Evolutionary conservation across 2,888 invertebrate genomes (phyloP).

Genomic region (Thera obeliscata): DNA sequence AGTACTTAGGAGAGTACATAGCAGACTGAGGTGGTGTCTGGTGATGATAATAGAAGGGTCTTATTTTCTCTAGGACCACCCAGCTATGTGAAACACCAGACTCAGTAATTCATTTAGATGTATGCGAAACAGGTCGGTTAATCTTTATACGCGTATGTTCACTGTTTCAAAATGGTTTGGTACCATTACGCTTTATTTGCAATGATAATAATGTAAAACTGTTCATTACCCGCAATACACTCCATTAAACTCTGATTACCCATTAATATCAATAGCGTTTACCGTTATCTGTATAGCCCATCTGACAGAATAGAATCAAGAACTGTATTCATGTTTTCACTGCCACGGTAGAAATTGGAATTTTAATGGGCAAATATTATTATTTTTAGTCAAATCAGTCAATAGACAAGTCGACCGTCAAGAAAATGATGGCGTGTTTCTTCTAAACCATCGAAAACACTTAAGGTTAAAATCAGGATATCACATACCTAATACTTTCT

Average conservation of each 20-base stretch:
- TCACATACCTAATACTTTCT: no score
- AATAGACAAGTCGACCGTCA: no score
- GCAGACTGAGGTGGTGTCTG: no score
- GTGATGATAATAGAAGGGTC: no score
- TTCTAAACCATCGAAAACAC: no score
- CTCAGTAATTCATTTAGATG: neutral
- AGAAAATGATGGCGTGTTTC: no score
- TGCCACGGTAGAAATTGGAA: neutral
- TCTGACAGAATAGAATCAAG: slow-evolving; percentile 19
- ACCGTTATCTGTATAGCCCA: slow-evolving; percentile 46
- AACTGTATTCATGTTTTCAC: slow-evolving; percentile 5
- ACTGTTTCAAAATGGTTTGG: neutral
- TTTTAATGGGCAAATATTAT: no score
- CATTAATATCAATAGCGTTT: slow-evolving; percentile 54
- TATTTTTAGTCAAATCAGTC: no score
- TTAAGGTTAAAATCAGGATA: no score
- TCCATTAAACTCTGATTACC: slow-evolving; percentile 35
- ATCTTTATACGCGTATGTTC: neutral
- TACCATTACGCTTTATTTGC: neutral
- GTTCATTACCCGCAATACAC: slow-evolving; percentile 27
- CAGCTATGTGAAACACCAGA: neutral
- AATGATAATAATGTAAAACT: slow-evolving; percentile 27
- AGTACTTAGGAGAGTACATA: no score
- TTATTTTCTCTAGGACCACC: no score
- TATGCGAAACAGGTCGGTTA: neutral